Conservation (phyloP, 1,140 invertebrate species). For the Bombus impatiens region DNA sequence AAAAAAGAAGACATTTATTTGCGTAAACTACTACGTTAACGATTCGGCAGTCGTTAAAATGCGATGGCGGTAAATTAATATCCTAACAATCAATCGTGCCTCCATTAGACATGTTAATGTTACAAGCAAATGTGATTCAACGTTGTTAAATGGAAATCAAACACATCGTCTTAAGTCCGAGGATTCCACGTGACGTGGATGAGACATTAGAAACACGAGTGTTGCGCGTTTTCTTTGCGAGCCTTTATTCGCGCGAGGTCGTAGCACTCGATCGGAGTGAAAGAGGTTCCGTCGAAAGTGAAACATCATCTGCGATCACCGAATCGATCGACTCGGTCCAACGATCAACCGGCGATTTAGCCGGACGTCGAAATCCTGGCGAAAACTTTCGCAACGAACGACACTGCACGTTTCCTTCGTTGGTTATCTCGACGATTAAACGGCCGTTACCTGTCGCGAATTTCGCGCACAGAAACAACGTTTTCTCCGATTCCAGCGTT, state of each 20-base stretch:
- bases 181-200: not conserved
- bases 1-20: not conserved
- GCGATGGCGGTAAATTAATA: no score
- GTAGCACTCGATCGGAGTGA: slow-evolving; percentile 35
- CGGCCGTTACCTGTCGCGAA: not conserved
- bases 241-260: not conserved
- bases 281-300: slow-evolving; percentile 51
- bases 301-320: slow-evolving; percentile 33
- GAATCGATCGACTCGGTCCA: slow-evolving; percentile 42
- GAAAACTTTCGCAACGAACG: slow-evolving; percentile 51
- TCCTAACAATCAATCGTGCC: no score
- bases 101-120: no score
- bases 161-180: not conserved
- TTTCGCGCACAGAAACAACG: slow-evolving; percentile 20
- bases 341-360: slow-evolving; percentile 26
- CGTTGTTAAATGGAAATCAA: slow-evolving; percentile 6
- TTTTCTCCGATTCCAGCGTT: slow-evolving; percentile 34
- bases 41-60: not conserved
- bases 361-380: not conserved
- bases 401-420: slow-evolving; percentile 4
- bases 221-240: not conserved
- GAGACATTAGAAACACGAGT: not conserved
- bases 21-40: not conserved
- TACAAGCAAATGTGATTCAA: no score
- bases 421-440: slow-evolving; percentile 1